These are phyloP conservation scores for Antennarius striatus DNA, from an alignment of 2,113 vertebrate species.

Conservation along the genomic window DNA sequence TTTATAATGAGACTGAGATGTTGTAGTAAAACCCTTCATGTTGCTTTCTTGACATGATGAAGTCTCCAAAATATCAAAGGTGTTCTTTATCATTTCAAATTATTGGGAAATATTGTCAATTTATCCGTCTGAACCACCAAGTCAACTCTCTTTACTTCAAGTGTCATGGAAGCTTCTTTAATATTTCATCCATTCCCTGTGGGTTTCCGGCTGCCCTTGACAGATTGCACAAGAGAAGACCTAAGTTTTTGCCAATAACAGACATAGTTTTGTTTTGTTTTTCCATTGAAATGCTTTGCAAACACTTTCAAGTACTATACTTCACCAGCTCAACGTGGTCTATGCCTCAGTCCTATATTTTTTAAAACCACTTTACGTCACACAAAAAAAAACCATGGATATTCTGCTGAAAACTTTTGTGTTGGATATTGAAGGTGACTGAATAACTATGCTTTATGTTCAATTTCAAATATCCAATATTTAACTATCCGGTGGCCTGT, in stretches of 20 bases:
- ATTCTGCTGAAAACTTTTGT: slow-evolving; percentile 21
- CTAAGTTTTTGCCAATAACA: slow-evolving; percentile 49
- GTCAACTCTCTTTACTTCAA: slow-evolving; percentile 71
- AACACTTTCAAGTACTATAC: slow-evolving; percentile 23
- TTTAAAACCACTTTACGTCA: background rate
- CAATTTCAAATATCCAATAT: slow-evolving; percentile 40
- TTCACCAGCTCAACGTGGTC: slow-evolving; percentile 15
- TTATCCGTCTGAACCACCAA: slow-evolving; percentile 57
- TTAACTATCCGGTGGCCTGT: slow-evolving; percentile 14
- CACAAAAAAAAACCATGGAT: slow-evolving; percentile 5
- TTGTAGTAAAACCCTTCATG: slow-evolving; percentile 43
- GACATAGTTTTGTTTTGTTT: slow-evolving; percentile 13
- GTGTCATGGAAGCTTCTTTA: slow-evolving; percentile 41
- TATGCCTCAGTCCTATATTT: background rate
- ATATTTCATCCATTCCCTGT: slow-evolving; percentile 41
- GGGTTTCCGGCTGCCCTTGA: slow-evolving; percentile 31
- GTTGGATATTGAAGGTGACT: slow-evolving; percentile 28
- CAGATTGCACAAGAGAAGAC: slow-evolving; percentile 44
- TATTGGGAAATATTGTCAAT: slow-evolving; percentile 66
- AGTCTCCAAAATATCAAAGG: slow-evolving; percentile 62
- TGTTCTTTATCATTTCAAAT: slow-evolving; percentile 66
- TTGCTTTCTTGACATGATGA: slow-evolving; percentile 46
- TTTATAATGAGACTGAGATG: slow-evolving; percentile 71
- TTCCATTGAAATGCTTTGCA: slow-evolving; percentile 12
- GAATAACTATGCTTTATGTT: slow-evolving; percentile 19